Conservation (phyloP, 2,888 invertebrate species). For the Athalia circularis region DNA sequence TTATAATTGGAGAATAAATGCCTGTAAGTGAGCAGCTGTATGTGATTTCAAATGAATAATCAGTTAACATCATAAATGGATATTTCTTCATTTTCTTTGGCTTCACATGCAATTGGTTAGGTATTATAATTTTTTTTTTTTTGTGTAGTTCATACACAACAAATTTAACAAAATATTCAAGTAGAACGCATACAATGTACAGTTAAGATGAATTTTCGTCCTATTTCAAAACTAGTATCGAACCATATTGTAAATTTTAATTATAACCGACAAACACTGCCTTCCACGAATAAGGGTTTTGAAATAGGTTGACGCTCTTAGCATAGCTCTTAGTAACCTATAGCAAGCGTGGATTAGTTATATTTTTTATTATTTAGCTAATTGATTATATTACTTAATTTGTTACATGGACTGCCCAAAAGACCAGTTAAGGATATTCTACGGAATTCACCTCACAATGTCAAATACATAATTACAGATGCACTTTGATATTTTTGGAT, state of each 20-base stretch:
- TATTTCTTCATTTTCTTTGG: too few relatives aligned
- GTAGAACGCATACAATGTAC: background rate
- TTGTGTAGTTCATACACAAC: background rate
- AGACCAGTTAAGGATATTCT: constrained; percentile 33
- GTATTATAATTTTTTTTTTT: background rate
- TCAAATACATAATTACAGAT: background rate
- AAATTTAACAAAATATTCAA: background rate
- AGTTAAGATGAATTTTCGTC: constrained; percentile 22
- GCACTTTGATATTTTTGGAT: background rate
- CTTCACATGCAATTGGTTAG: too few relatives aligned
- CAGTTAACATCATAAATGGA: background rate
- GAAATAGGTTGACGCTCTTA: constrained; percentile 59
- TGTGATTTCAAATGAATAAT: constrained; percentile 44
- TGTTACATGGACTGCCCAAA: constrained; percentile 35
- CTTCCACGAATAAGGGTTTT: constrained; percentile 67
- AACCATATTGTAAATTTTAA: constrained; percentile 47
- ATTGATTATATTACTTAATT: constrained; percentile 37
- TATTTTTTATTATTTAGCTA: constrained; percentile 34
- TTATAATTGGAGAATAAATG: constrained; percentile 50
- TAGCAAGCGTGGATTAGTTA: constrained; percentile 41
- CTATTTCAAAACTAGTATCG: constrained; percentile 42
- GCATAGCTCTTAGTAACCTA: constrained; percentile 1
- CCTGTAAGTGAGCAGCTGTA: constrained; percentile 57
- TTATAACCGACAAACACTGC: constrained; percentile 65
- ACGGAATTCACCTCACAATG: background rate